Evolutionary conservation across 2,888 invertebrate genomes (phyloP).

Genomic region (Perizoma affinitatum): DNA sequence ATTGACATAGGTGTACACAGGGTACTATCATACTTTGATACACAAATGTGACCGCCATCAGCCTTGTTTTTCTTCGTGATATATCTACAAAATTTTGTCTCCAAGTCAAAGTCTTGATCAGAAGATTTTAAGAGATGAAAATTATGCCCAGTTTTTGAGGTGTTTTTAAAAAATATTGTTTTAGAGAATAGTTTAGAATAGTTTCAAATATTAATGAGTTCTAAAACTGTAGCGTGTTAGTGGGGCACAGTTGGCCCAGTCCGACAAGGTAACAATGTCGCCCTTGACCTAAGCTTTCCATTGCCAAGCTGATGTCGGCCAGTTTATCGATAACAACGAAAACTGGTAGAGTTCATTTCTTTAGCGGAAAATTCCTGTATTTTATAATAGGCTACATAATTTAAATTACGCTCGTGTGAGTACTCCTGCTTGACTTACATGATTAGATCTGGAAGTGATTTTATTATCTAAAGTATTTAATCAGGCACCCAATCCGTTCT

Average conservation of each 20-base stretch:
- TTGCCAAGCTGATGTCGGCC: neutral
- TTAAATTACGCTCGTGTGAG: slow-evolving; percentile 2
- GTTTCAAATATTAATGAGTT: neutral
- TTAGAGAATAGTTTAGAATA: no score
- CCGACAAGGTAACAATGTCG: slow-evolving; percentile 16
- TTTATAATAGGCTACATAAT: slow-evolving; percentile 1
- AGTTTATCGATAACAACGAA: slow-evolving; percentile 7
- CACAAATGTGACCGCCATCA: no score
- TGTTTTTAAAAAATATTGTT: no score
- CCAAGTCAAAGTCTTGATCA: no score
- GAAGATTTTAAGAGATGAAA: no score
- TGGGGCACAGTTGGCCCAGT: slow-evolving; percentile 4
- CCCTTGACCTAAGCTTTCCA: slow-evolving; percentile 24
- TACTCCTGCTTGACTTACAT: slow-evolving; percentile 13
- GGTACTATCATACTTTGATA: no score
- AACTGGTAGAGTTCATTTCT: neutral
- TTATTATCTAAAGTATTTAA: no score
- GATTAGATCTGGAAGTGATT: slow-evolving; percentile 7
- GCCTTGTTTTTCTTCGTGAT: no score
- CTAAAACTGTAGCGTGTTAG: slow-evolving; percentile 10
- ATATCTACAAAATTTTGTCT: no score
- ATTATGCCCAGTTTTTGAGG: no score
- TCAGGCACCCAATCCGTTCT: no score
- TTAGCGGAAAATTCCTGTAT: neutral
- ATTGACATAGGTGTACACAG: no score